Evolutionary conservation across 35 echinoderm and acorn worm species (phyloP).

Genomic region (Heliocidaris tuberculata): DNA sequence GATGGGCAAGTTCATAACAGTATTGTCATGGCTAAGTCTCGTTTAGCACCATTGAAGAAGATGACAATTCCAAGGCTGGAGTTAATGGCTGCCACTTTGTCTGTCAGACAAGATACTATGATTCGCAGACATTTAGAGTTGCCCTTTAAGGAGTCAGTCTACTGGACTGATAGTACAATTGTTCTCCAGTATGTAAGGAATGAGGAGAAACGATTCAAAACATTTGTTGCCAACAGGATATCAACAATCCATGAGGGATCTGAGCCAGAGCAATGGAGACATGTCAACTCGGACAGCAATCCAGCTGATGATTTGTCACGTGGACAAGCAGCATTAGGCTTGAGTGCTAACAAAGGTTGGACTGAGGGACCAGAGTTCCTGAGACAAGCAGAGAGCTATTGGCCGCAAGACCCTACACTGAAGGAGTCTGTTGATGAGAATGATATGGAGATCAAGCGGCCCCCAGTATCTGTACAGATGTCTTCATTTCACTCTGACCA

Average conservation of each 20-base stretch:
- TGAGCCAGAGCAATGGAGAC: too few relatives aligned
- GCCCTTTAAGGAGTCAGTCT: too few relatives aligned
- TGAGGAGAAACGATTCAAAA: slow-evolving; percentile 50
- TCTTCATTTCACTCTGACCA: background rate
- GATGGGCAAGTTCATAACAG: slow-evolving; percentile 34
- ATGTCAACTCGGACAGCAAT: too few relatives aligned
- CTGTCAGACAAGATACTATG: slow-evolving; percentile 38
- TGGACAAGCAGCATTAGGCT: too few relatives aligned
- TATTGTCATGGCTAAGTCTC: slow-evolving; percentile 62
- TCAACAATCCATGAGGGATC: too few relatives aligned
- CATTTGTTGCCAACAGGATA: slow-evolving; percentile 67
- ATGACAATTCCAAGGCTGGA: slow-evolving; percentile 50
- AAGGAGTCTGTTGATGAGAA: background rate
- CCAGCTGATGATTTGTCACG: too few relatives aligned
- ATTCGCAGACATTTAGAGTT: slow-evolving; percentile 34
- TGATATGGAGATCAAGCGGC: background rate
- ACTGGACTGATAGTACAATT: too few relatives aligned
- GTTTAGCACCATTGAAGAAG: slow-evolving; percentile 46
- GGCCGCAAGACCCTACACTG: background rate
- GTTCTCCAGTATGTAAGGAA: slow-evolving; percentile 56
- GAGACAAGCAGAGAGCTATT: background rate
- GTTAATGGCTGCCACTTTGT: slow-evolving; percentile 49
- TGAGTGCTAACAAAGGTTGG: too few relatives aligned
- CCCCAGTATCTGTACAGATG: background rate
- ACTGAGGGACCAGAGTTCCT: slow-evolving; percentile 23